Conservation (phyloP, 2,113 vertebrate species). For the Garra rufa region DNA sequence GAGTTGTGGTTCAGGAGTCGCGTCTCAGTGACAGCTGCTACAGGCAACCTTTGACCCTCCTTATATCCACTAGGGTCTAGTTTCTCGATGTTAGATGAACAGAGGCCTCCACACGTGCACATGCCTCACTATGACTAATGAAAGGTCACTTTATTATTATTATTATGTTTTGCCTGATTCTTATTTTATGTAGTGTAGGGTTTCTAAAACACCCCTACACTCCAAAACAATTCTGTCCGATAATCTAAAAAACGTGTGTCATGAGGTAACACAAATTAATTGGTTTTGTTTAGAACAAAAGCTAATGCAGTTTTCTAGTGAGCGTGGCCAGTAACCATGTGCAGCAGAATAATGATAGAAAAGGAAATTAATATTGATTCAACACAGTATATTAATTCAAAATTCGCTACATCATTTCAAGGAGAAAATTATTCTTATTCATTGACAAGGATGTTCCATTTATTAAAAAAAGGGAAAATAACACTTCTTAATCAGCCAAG, state of each 20-base stretch:
- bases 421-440: not conserved
- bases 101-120: constrained; percentile 13
- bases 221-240: not conserved
- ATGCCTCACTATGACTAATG: constrained; percentile 32
- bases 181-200: not conserved
- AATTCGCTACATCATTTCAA: not conserved
- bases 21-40: constrained; percentile 68
- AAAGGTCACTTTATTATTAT: constrained; percentile 16
- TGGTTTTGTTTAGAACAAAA: not conserved
- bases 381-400: not conserved
- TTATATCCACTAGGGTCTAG: constrained; percentile 39
- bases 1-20: constrained; percentile 54
- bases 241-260: not conserved
- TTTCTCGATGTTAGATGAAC: constrained; percentile 37
- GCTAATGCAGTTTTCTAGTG: not conserved
- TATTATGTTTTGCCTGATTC: not conserved
- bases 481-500: not conserved
- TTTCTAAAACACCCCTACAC: not conserved
- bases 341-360: not conserved
- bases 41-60: constrained; percentile 46
- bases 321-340: not conserved
- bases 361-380: not conserved
- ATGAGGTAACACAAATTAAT: not conserved
- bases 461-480: not conserved
- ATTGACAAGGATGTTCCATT: not conserved